Evolutionary conservation across 2,888 invertebrate genomes (phyloP).

Genomic region (Linnaemya vulpina): DNA sequence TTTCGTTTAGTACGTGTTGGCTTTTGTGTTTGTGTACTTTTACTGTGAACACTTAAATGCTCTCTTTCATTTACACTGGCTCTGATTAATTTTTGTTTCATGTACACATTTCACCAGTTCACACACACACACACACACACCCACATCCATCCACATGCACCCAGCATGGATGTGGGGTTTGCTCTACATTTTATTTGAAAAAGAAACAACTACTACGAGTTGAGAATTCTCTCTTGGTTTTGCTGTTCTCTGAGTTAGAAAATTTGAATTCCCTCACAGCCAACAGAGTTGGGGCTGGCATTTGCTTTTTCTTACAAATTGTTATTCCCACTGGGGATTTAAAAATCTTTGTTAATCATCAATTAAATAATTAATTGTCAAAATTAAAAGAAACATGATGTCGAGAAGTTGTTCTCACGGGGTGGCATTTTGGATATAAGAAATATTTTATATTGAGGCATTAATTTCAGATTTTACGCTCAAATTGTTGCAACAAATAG

Average conservation of each 20-base stretch:
- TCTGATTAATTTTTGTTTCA: constrained; percentile 43
- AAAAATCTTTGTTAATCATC: not conserved
- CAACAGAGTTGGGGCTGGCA: constrained; percentile 8
- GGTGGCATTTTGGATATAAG: no score
- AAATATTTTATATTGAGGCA: no score
- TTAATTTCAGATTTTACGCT: no score
- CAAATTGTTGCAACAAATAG: no score
- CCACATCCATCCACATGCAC: constrained; percentile 3
- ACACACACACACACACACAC: constrained; percentile 1
- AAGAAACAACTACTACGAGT: not conserved
- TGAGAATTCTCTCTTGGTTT: constrained; percentile 18
- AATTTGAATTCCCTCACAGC: constrained; percentile 6
- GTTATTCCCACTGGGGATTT: not conserved
- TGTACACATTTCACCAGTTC: not conserved
- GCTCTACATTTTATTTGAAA: constrained; percentile 37
- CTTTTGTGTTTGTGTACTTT: constrained; percentile 39
- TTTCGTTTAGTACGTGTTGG: constrained; percentile 19
- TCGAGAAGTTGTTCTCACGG: no score
- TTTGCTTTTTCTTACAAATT: not conserved
- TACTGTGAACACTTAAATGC: constrained; percentile 40
- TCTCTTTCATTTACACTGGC: constrained; percentile 44
- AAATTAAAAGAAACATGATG: not conserved
- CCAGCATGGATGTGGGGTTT: constrained; percentile 31
- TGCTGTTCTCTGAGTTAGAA: constrained; percentile 5
- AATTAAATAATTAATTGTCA: not conserved